Evolutionary conservation across 2,113 vertebrate species (phyloP).

Genomic region (Hemibagrus wyckioides): DNA sequence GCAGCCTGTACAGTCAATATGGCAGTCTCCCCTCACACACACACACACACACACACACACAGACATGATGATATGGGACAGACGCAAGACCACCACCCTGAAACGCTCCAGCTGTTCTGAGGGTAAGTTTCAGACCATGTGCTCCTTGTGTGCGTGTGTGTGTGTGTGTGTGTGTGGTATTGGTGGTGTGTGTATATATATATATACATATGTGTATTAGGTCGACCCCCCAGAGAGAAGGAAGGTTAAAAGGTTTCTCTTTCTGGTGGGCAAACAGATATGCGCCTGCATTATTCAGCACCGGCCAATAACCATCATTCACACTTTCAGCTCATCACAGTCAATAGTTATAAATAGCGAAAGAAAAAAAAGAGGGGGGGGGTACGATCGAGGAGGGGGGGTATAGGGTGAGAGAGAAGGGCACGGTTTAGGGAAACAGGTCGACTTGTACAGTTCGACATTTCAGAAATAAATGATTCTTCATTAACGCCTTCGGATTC

Average conservation of each 20-base stretch:
- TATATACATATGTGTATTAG: background rate
- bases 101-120: slow-evolving; percentile 69
- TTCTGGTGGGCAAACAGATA: slow-evolving; percentile 62
- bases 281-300: slow-evolving; percentile 63
- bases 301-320: slow-evolving; percentile 41
- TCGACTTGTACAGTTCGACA: background rate
- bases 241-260: slow-evolving; percentile 74
- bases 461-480: background rate
- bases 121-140: slow-evolving; percentile 45
- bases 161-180: slow-evolving; percentile 10
- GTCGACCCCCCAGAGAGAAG: slow-evolving; percentile 36
- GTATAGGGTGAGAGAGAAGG: background rate
- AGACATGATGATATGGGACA: slow-evolving; percentile 49
- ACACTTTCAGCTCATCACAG: slow-evolving; percentile 44
- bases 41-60: slow-evolving; percentile 33
- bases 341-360: slow-evolving; percentile 42
- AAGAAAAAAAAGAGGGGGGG: background rate
- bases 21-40: slow-evolving; percentile 60
- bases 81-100: slow-evolving; percentile 56
- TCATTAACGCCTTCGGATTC: background rate
- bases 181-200: background rate
- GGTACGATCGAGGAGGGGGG: background rate
- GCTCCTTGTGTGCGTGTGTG: slow-evolving; percentile 18
- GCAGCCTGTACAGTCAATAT: slow-evolving; percentile 79
- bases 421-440: background rate